Conservation (phyloP, 2,888 invertebrate genomes). For the Gryllus longicercus region DNA sequence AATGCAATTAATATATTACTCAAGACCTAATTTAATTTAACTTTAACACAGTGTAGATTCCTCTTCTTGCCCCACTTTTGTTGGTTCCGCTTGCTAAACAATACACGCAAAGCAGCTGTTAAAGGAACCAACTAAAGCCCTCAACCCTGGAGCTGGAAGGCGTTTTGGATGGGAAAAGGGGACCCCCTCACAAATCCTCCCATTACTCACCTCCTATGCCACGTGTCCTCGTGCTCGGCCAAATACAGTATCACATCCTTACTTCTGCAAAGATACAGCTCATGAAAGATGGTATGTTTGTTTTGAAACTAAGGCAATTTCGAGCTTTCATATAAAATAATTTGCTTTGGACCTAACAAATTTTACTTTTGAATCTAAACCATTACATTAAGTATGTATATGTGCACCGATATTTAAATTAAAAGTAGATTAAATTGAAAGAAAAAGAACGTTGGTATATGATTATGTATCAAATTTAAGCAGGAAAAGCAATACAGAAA, state of each 20-base stretch:
- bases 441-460: too few relatives aligned
- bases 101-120: slow-evolving; percentile 17
- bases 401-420: background rate
- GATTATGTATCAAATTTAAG: too few relatives aligned
- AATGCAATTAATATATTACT: slow-evolving; percentile 46
- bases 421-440: background rate
- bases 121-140: slow-evolving; percentile 20
- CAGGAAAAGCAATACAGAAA: too few relatives aligned
- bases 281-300: slow-evolving; percentile 38
- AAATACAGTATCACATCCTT: slow-evolving; percentile 37
- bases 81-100: slow-evolving; percentile 27
- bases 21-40: slow-evolving; percentile 22
- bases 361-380: too few relatives aligned
- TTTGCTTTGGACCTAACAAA: too few relatives aligned
- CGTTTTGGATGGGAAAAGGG: slow-evolving; percentile 20
- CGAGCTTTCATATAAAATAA: background rate
- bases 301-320: background rate
- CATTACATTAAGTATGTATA: too few relatives aligned
- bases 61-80: slow-evolving; percentile 29
- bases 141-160: background rate
- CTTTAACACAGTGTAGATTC: slow-evolving; percentile 27
- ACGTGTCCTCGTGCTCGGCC: slow-evolving; percentile 32
- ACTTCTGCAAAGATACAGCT: slow-evolving; percentile 44
- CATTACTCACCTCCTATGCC: slow-evolving; percentile 34
- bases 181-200: slow-evolving; percentile 27